Conservation (phyloP, 1,140 invertebrate species). For the Bombus haemorrhoidalis region DNA sequence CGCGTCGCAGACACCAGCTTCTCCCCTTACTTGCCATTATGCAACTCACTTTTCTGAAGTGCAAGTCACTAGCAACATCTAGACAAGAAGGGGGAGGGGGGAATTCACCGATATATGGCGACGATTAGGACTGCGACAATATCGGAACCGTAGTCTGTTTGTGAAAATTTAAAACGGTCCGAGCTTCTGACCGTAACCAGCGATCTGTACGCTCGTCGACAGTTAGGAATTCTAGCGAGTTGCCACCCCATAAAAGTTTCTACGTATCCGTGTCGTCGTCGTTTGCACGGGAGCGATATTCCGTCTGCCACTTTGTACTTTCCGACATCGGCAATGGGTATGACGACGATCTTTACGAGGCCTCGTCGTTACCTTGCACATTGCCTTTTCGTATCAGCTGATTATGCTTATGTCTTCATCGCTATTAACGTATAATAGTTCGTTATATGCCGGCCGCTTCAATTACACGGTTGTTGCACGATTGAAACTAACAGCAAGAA, state of each 20-base stretch:
- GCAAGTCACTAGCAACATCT: neutral
- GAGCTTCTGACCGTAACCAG: neutral
- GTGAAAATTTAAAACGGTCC: slow-evolving; percentile 34
- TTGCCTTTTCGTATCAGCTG: neutral
- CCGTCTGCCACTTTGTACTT: neutral
- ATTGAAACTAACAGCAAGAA: neutral
- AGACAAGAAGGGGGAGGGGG: neutral
- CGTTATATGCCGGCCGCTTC: slow-evolving; percentile 35
- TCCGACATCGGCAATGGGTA: slow-evolving; percentile 5
- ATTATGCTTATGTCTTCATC: slow-evolving; percentile 27
- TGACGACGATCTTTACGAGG: slow-evolving; percentile 33
- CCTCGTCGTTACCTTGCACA: slow-evolving; percentile 22
- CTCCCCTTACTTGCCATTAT: slow-evolving; percentile 5
- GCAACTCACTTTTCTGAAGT: slow-evolving; percentile 22
- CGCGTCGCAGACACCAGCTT: neutral
- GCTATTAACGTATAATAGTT: slow-evolving; percentile 46
- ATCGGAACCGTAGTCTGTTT: neutral
- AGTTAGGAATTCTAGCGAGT: slow-evolving; percentile 33
- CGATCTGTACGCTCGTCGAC: slow-evolving; percentile 6
- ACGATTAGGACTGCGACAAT: slow-evolving; percentile 32
- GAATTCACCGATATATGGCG: neutral
- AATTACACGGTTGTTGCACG: slow-evolving; percentile 13
- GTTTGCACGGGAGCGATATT: neutral
- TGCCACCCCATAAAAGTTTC: slow-evolving; percentile 37
- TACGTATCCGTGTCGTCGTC: neutral